Percentiles rank a stretch among this genome's conserved stretches.
Evolutionary conservation across 1,140 invertebrate species (phyloP).

Genomic region (Heliconius hewitsoni): DNA sequence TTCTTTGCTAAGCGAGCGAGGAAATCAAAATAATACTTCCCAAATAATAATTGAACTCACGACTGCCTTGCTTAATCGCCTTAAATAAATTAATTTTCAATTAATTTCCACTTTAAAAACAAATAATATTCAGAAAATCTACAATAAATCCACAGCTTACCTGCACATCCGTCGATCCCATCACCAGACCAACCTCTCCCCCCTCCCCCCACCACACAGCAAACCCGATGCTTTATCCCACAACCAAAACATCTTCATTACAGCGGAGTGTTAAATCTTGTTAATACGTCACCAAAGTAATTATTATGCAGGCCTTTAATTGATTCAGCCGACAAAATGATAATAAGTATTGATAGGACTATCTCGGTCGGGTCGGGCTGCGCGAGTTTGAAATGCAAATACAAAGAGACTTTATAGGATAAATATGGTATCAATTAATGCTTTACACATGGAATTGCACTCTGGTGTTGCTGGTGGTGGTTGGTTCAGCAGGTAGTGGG

Average conservation of each 20-base stretch:
- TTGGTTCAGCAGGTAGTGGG: background rate
- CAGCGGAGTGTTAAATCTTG: constrained; percentile 74
- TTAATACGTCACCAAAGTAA: constrained; percentile 73
- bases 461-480: constrained; percentile 24
- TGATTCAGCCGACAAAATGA: constrained; percentile 76
- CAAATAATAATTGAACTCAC: no score
- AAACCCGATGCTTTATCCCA: constrained; percentile 50
- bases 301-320: constrained; percentile 75
- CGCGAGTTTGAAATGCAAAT: constrained; percentile 74
- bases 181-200: no score
- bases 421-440: constrained; percentile 61
- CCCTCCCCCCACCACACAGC: no score
- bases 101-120: no score
- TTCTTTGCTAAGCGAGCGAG: no score
- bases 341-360: constrained; percentile 69
- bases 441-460: constrained; percentile 58
- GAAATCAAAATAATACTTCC: no score
- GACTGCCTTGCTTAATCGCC: no score
- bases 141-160: no score
- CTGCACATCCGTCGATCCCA: no score
- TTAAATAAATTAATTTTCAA: no score
- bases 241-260: constrained; percentile 75
- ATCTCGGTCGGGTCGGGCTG: constrained; percentile 46
- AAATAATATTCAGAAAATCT: no score
- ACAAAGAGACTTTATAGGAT: constrained; percentile 56